These are phyloP conservation scores for Callipepla squamata DNA, from an alignment of 2,113 vertebrate species.

Conservation along the genomic window DNA sequence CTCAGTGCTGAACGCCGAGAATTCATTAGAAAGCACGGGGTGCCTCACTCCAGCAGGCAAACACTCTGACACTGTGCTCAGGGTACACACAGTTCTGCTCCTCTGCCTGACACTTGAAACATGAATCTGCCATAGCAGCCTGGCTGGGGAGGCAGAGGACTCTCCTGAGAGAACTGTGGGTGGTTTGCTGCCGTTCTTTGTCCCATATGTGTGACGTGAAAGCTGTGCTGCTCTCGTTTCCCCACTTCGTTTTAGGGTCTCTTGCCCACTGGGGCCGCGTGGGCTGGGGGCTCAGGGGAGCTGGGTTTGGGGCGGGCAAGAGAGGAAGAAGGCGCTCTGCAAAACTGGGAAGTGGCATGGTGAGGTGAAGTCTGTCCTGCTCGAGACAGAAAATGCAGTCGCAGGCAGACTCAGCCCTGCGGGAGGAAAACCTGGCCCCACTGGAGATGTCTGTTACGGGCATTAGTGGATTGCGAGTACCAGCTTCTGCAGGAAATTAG, in stretches of 20 bases:
- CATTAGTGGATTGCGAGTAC: neutral
- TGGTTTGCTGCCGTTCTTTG: slow-evolving; percentile 18
- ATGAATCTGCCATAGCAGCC: neutral
- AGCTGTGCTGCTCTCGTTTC: slow-evolving; percentile 18
- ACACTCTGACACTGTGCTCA: neutral
- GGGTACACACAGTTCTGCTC: neutral
- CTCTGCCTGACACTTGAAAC: neutral
- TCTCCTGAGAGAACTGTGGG: neutral
- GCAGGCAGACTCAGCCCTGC: neutral
- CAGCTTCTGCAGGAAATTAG: neutral
- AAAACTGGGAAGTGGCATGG: neutral
- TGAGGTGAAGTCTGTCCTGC: neutral
- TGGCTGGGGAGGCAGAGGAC: neutral
- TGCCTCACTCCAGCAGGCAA: slow-evolving; percentile 8
- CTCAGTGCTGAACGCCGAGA: slow-evolving; percentile 15
- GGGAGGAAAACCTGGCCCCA: neutral
- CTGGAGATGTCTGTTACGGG: neutral
- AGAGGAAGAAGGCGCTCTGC: neutral
- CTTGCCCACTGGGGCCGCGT: neutral
- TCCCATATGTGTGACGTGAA: neutral
- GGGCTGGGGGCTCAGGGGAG: neutral
- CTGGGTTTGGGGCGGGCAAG: rapidly evolving
- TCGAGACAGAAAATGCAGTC: neutral
- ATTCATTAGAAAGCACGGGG: slow-evolving; percentile 48
- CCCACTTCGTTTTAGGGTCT: neutral